Conservation (phyloP, 2,113 vertebrate genomes). For the Pteropus alecto region DNA sequence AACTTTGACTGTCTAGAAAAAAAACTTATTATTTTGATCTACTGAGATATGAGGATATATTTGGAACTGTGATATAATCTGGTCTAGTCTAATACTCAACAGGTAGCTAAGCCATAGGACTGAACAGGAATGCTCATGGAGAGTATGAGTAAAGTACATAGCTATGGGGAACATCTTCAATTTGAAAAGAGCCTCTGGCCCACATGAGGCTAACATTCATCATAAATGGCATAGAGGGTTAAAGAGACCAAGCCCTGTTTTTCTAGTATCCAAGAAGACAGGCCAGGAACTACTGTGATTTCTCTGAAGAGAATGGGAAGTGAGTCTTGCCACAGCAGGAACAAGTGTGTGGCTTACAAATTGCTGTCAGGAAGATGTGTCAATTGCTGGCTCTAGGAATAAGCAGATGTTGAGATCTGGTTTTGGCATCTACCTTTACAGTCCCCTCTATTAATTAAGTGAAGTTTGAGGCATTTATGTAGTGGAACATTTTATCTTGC, state of each 20-base stretch:
- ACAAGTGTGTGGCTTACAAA: not conserved
- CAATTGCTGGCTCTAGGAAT: not conserved
- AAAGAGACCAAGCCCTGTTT: not conserved
- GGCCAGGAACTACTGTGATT: not conserved
- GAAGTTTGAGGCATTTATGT: not conserved
- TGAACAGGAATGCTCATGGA: not conserved
- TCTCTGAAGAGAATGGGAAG: not conserved
- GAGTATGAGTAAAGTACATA: not conserved
- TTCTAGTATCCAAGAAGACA: not conserved
- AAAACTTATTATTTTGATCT: not conserved
- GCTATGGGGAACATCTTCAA: not conserved
- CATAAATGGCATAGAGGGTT: not conserved
- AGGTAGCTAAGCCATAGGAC: not conserved
- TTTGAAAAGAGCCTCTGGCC: not conserved
- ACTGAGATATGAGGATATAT: not conserved
- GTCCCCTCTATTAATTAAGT: not conserved
- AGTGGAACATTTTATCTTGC: not conserved
- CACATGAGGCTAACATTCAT: not conserved
- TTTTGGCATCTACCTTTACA: not conserved
- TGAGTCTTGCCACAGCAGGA: not conserved
- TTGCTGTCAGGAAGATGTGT: not conserved
- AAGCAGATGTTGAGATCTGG: not conserved
- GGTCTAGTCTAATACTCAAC: not conserved
- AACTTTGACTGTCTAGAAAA: not conserved
- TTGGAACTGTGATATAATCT: not conserved